Base-by-base conservation (phyloP, 23 tunicate genomes). In the Botrylloides violaceus region DNA sequence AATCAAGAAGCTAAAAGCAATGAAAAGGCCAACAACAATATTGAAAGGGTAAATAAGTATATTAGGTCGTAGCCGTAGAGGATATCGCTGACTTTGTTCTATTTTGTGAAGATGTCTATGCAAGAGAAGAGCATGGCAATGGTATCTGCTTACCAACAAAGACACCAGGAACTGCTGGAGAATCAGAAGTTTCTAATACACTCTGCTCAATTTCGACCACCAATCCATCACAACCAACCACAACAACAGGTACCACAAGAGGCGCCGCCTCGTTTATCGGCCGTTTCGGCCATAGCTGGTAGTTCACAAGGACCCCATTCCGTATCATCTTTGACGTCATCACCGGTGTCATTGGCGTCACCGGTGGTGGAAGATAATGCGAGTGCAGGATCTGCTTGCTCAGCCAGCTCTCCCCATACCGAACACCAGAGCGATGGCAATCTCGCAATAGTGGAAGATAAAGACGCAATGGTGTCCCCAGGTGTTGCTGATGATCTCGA, bases 321-420 rank as follows among this genome's bases (percentile, higher is more conserved):
- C 23, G 26, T 56, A 18, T 68, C 74, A 68, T 68, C 74, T 4
- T 25, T 68, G 6, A 68, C 74, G n/a, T 68, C 74, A 32, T 68
- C 74, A 39, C 74, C 74, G 28, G 47, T 68, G 25, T 68, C 74
- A 23, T 35, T 68, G 74, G 43, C 74, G 29, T 68, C 74, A 21
- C 74, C 74, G 24, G 74, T 56, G 29, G 36, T 68, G 9, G 74
- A 68, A 12, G 74, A 68, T 28, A 68, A 68, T 56, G 37, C 26
- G 56, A 68, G 74, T 28, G 74, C 58, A 6, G 29, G 49, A 24
- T 68, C 74, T 20, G 58, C 56, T 21, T 68, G 74, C 30, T 68
- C 74, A 5, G 58, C 2, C 0, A 68, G 74, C 20, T 56, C 74
- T 12, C 36, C 74, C 21, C 74, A 56, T 24, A 55, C 36, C 28